Percentiles rank a stretch among this genome's conserved stretches.
Conservation (phyloP, 2,113 vertebrate genomes). For the Dendropsophus ebraccatus region DNA sequence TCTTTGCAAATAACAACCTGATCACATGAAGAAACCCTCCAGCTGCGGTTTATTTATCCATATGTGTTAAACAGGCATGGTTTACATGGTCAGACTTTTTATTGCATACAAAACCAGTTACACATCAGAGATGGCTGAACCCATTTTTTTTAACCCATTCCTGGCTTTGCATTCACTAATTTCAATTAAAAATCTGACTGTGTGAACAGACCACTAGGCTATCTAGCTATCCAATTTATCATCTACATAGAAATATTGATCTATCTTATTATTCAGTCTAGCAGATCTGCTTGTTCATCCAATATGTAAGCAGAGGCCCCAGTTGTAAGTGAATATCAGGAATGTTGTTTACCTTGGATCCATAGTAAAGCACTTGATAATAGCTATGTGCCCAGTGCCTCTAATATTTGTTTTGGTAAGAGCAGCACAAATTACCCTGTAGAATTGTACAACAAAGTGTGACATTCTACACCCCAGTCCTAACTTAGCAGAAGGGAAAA, state of each 20-base stretch:
- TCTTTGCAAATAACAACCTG: too few relatives aligned
- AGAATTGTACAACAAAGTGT: slow-evolving; percentile 56
- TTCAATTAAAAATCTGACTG: too few relatives aligned
- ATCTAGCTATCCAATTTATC: neutral
- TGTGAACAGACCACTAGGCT: too few relatives aligned
- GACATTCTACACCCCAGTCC: slow-evolving; percentile 55
- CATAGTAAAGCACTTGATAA: slow-evolving; percentile 18
- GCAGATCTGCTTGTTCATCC: neutral
- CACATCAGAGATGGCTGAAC: too few relatives aligned
- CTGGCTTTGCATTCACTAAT: too few relatives aligned
- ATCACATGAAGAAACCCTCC: too few relatives aligned
- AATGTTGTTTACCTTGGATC: slow-evolving; percentile 20
- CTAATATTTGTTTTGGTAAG: slow-evolving; percentile 56
- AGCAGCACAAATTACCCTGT: slow-evolving; percentile 56
- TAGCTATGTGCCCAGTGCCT: slow-evolving; percentile 31
- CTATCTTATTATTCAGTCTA: neutral
- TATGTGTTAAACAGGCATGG: too few relatives aligned
- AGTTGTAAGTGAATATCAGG: neutral
- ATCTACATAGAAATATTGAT: neutral
- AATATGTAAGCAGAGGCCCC: neutral
- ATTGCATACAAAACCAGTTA: too few relatives aligned
- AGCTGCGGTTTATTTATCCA: too few relatives aligned
- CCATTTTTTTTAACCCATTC: too few relatives aligned
- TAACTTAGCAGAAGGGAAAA: slow-evolving; percentile 52
- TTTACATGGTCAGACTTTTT: too few relatives aligned